Percentiles rank a stretch among this genome's conserved stretches.
These are phyloP conservation scores for Meiosimyza platycephala DNA, from an alignment of 2,888 invertebrate genomes.

Conservation along the genomic window DNA sequence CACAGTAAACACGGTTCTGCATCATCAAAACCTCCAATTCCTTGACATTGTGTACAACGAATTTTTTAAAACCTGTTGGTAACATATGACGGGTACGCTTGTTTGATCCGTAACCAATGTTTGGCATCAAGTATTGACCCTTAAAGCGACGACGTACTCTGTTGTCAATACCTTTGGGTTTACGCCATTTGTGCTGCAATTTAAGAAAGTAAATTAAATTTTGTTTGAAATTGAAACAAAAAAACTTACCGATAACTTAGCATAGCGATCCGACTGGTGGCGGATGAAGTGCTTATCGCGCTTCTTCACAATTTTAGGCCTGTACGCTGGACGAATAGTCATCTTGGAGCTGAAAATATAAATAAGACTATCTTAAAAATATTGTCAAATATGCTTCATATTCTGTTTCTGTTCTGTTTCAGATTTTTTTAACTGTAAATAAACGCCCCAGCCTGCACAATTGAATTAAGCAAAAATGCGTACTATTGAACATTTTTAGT, in stretches of 20 bases:
- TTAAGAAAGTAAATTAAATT: slow-evolving; percentile 39
- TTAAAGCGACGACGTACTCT: slow-evolving; percentile 98
- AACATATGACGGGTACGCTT: slow-evolving; percentile 96
- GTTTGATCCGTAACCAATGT: slow-evolving; percentile 98
- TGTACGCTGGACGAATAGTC: slow-evolving; percentile 90
- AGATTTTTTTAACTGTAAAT: neutral
- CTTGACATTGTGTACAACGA: slow-evolving; percentile 88
- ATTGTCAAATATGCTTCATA: slow-evolving; percentile 6
- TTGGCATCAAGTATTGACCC: slow-evolving; percentile 99
- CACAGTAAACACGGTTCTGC: slow-evolving; percentile 98
- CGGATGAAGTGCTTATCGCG: slow-evolving; percentile 98
- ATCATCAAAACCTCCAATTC: slow-evolving; percentile 98
- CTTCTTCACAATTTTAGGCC: slow-evolving; percentile 94
- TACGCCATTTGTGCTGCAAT: slow-evolving; percentile 94
- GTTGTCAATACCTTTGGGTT: slow-evolving; percentile 99
- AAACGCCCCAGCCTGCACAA: neutral
- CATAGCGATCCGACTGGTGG: slow-evolving; percentile 98
- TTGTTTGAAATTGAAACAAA: neutral
- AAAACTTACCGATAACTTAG: slow-evolving; percentile 84
- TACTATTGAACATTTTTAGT: neutral
- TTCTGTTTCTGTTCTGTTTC: neutral
- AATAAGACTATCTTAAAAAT: slow-evolving; percentile 12
- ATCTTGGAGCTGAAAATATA: slow-evolving; percentile 71
- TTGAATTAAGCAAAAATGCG: neutral
- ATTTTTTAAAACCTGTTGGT: slow-evolving; percentile 97